Evolutionary conservation across 2,797 vertebrate genomes (phyloP).

Genomic region (Chanos chanos): DNA sequence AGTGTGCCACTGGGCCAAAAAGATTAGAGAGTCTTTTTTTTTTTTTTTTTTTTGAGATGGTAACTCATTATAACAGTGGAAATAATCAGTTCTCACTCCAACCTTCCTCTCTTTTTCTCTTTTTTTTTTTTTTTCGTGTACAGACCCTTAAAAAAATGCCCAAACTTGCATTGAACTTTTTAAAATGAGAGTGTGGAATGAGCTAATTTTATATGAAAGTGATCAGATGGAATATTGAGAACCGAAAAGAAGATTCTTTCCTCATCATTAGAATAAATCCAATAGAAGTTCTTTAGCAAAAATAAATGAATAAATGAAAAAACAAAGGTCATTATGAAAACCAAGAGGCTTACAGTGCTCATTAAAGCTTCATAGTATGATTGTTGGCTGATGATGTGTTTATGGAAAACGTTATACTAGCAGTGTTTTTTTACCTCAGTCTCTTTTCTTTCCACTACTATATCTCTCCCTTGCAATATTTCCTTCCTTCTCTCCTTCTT

Average conservation of each 20-base stretch:
- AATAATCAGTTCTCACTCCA: neutral
- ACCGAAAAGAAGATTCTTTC: neutral
- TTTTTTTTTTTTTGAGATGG: neutral
- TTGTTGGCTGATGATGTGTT: slow-evolving; percentile 48
- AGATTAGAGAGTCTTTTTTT: slow-evolving; percentile 1
- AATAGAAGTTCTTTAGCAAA: neutral
- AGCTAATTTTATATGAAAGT: slow-evolving; percentile 13
- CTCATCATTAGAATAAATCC: slow-evolving; percentile 20
- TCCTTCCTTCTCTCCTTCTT: neutral
- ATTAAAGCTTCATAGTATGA: slow-evolving; percentile 50
- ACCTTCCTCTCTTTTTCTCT: neutral
- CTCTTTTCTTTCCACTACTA: slow-evolving; percentile 22
- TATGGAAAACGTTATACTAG: slow-evolving; percentile 48
- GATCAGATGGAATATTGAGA: slow-evolving; percentile 6
- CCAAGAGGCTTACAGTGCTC: slow-evolving; percentile 8
- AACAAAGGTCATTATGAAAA: neutral
- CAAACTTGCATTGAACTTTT: slow-evolving; percentile 30
- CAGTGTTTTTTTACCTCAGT: slow-evolving; percentile 9
- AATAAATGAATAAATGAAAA: no score
- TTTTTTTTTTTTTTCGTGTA: neutral
- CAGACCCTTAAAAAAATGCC: slow-evolving; percentile 13
- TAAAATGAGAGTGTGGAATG: slow-evolving; percentile 31
- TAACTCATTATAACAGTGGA: slow-evolving; percentile 26
- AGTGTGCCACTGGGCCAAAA: slow-evolving; percentile 5
- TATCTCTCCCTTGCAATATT: neutral